These are phyloP conservation scores for Danaus chrysippus DNA, from an alignment of 2,888 invertebrate genomes.

Conservation along the genomic window DNA sequence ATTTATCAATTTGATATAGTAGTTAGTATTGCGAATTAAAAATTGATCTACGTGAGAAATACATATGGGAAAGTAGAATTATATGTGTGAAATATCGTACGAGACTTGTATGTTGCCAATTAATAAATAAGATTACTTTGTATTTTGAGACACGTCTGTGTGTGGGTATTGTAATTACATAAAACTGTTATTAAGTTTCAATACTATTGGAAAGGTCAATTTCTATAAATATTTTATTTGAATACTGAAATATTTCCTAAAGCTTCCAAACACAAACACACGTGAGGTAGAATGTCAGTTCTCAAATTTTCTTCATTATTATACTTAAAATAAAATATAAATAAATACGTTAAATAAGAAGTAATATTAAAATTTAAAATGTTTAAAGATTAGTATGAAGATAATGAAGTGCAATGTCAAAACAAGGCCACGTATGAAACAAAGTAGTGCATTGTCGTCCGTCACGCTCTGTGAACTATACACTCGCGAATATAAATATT, in stretches of 20 bases:
- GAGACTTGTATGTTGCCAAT: not conserved
- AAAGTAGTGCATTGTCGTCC: conserved; percentile 34
- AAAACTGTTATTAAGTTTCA: not conserved
- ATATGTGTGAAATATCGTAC: conserved; percentile 4
- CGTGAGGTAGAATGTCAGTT: too few relatives aligned
- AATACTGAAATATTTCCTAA: too few relatives aligned
- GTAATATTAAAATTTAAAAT: not conserved
- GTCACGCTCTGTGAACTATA: conserved; percentile 37
- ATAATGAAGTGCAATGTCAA: conserved; percentile 5
- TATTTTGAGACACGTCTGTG: not conserved
- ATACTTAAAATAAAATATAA: not conserved
- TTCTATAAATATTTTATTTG: too few relatives aligned
- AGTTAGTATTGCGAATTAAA: conserved; percentile 56
- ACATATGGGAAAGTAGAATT: conserved; percentile 49
- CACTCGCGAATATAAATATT: conserved; percentile 14
- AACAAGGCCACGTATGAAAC: conserved; percentile 2
- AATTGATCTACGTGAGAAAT: conserved; percentile 68
- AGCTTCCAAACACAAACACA: too few relatives aligned
- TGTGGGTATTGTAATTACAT: not conserved
- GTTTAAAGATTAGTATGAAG: not conserved
- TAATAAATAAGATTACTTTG: conserved; percentile 5
- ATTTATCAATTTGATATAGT: conserved; percentile 67
- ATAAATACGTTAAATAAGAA: not conserved
- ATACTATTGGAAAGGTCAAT: too few relatives aligned
- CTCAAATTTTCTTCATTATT: not conserved